These are phyloP conservation scores for Anabacerthia variegaticeps DNA, from an alignment of 2,797 vertebrate genomes.

Conservation along the genomic window DNA sequence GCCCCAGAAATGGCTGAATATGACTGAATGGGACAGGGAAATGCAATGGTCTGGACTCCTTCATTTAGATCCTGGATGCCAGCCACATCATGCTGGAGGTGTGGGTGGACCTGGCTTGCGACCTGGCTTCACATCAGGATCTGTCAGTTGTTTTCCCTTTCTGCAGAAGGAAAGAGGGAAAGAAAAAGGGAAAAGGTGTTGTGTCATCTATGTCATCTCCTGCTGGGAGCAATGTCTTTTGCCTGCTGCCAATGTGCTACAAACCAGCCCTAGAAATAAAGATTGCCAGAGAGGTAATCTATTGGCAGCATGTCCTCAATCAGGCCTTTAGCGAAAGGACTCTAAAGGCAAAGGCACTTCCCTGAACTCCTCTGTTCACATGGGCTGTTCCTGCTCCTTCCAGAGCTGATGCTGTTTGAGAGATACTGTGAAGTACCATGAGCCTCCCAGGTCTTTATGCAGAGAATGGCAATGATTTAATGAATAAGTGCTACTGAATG, in stretches of 20 bases:
- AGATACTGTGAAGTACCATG: fast-evolving
- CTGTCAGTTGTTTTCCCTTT: neutral
- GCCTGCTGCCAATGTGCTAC: neutral
- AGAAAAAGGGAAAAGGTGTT: neutral
- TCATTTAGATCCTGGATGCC: neutral
- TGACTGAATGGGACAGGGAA: neutral
- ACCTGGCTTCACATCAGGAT: neutral
- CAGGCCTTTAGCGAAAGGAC: neutral
- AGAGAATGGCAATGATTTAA: neutral
- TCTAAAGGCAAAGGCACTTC: neutral
- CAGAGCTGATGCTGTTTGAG: neutral
- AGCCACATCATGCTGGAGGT: neutral
- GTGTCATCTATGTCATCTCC: neutral
- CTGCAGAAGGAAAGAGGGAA: neutral
- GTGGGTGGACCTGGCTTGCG: neutral
- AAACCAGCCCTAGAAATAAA: neutral
- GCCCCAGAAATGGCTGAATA: neutral
- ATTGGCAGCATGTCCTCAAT: neutral
- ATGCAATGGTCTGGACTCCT: neutral
- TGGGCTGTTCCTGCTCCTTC: neutral
- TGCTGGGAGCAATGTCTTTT: neutral
- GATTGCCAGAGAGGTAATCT: neutral
- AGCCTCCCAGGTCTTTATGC: neutral
- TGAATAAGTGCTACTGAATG: neutral
- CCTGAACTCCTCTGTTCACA: neutral